Evolutionary conservation across 2,888 invertebrate species (phyloP), one percentile per base, ranked within the genome.

Genomic region (Abrostola triplasia): DNA sequence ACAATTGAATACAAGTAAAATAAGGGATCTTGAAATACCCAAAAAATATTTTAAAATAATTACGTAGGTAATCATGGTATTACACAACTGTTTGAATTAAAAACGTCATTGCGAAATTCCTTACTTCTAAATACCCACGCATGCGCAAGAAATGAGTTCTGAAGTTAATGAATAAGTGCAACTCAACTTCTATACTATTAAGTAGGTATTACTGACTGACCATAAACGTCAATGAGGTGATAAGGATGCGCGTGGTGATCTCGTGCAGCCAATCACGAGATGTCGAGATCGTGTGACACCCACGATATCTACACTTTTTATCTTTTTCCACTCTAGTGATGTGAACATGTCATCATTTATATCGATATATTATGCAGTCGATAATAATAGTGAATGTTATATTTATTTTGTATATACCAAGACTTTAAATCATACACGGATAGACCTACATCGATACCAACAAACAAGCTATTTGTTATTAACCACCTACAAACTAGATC

Each of bases 191-290:
- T 24, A 47, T 13, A 47, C 44, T n/a, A n/a, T n/a, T n/a, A 44
- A 13, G 12, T 12, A 42, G 0, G 44, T 37, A 67, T 42, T n/a
- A 42, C 49, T 41, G 51, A 53, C 47, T 57, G 54, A 60, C 55
- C 13, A 57, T 58, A 57, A 61, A 73, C 72, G 54, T 73, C 68
- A 73, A 76, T 56, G 65, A 71, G 61, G 54, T 56, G 65, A 73
- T 73, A 62, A 63, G 68, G 63, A 77, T 69, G 62, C 53, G 62
- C 59, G 42, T 61, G 40, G 61, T 38, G 50, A 70, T 64, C 65
- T 61, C 38, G 36, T 42, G 57, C 64, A 56, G 53, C 7, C 11
- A 59, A 77, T 71, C 76, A 64, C 36, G 58, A 52, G 57, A 60
- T 58, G 48, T 9, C 48, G 24, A 36, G 60, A 71, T 78, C 65